A percentile compares a stretch with the other conserved stretches of the same genome.
Conservation (phyloP, 2,888 invertebrate species). For the Acrobasis repandana region DNA sequence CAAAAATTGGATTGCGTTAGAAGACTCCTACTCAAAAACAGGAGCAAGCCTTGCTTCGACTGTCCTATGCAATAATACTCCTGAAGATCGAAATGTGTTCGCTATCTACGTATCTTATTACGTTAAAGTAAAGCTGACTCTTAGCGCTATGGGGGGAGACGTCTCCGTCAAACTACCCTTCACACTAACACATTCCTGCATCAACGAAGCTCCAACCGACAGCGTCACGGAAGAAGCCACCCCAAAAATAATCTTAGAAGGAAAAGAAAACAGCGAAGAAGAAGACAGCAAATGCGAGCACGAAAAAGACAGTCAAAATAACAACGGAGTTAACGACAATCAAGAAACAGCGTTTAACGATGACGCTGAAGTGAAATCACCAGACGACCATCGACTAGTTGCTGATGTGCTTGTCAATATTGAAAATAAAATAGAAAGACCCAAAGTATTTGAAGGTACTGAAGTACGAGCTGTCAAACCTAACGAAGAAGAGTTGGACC, state of each 20-base stretch:
- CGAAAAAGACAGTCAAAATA: constrained; percentile 67
- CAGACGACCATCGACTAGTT: constrained; percentile 63
- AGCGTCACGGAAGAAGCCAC: constrained; percentile 78
- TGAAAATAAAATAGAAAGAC: constrained; percentile 69
- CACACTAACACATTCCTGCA: constrained; percentile 88
- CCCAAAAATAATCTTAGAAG: constrained; percentile 74
- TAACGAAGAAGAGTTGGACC: constrained; percentile 72
- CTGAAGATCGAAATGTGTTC: constrained; percentile 92
- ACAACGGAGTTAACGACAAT: constrained; percentile 53
- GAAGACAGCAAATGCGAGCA: constrained; percentile 64
- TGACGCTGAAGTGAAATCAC: constrained; percentile 59
- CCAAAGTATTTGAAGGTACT: constrained; percentile 67
- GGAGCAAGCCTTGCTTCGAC: constrained; percentile 85
- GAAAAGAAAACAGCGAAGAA: constrained; percentile 72
- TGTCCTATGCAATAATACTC: constrained; percentile 80
- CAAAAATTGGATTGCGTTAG: constrained; percentile 96
- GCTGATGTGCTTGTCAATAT: constrained; percentile 75
- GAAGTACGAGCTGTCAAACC: constrained; percentile 64
- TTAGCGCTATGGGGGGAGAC: constrained; percentile 92
- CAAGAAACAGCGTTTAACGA: constrained; percentile 50
- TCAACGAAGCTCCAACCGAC: constrained; percentile 83
- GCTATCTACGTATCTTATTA: constrained; percentile 96
- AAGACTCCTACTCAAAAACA: constrained; percentile 90
- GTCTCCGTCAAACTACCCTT: constrained; percentile 91
- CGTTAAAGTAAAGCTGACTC: constrained; percentile 91